Conservation (phyloP, 2,888 invertebrate species). For the Philhelius pedissequus region DNA sequence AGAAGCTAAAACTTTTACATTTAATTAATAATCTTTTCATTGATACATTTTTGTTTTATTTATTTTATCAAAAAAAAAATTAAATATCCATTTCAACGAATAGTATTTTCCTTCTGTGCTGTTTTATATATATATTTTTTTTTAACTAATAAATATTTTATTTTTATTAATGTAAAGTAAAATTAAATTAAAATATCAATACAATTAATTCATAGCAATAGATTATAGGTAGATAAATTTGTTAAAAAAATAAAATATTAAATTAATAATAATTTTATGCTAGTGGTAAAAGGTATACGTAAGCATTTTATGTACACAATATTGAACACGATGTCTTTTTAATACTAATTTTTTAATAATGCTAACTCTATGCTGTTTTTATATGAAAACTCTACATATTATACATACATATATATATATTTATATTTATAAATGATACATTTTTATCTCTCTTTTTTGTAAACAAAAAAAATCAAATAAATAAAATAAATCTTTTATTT, state of each 20-base stretch:
- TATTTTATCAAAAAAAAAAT: not conserved
- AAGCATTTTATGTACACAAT: constrained; percentile 60
- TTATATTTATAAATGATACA: constrained; percentile 55
- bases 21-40: no score
- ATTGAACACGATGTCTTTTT: constrained; percentile 55
- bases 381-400: constrained; percentile 41
- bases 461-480: constrained; percentile 26
- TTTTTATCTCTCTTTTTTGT: constrained; percentile 60
- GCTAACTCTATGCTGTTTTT: constrained; percentile 54
- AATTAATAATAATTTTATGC: constrained; percentile 25
- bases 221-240: constrained; percentile 62
- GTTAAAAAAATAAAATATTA: constrained; percentile 21
- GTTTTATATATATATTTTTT: constrained; percentile 35
- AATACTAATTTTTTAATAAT: constrained; percentile 49
- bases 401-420: constrained; percentile 14
- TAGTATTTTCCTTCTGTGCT: constrained; percentile 63
- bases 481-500: constrained; percentile 38
- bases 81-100: constrained; percentile 37
- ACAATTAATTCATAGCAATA: constrained; percentile 26
- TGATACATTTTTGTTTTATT: not conserved
- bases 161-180: constrained; percentile 48
- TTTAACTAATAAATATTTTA: constrained; percentile 22
- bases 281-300: constrained; percentile 52
- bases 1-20: constrained; percentile 74
- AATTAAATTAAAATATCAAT: not conserved